These are phyloP conservation scores for Chymomyza fuscimana DNA, from an alignment of 2,888 invertebrate genomes.

Conservation along the genomic window DNA sequence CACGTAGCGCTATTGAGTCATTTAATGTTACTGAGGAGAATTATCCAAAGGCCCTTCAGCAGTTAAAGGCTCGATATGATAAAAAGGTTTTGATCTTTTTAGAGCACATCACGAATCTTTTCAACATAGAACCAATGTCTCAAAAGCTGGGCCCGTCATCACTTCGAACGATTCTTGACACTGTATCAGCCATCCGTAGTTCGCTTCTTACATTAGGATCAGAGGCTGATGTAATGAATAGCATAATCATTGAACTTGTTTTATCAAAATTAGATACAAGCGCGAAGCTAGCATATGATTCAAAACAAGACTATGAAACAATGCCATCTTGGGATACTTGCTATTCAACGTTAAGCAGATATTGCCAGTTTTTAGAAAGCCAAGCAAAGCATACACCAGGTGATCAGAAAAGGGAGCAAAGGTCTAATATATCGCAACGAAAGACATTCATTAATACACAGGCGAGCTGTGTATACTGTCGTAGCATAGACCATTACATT, in stretches of 20 bases:
- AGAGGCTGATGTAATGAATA: constrained; percentile 22
- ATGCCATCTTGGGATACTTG: background rate
- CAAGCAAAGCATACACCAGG: too few species aligned
- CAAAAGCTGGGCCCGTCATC: background rate
- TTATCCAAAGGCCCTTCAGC: constrained; percentile 18
- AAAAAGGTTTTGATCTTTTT: constrained; percentile 23
- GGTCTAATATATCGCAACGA: too few species aligned
- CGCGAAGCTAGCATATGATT: background rate
- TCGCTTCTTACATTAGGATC: constrained; percentile 13
- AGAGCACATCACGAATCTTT: constrained; percentile 24
- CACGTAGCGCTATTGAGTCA: constrained; percentile 12
- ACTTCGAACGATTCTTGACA: constrained; percentile 19
- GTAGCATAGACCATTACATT: background rate
- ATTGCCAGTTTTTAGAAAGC: too few species aligned
- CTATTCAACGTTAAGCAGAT: too few species aligned
- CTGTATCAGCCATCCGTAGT: constrained; percentile 6
- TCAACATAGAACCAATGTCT: constrained; percentile 6
- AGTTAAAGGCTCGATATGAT: constrained; percentile 18
- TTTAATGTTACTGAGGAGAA: constrained; percentile 19
- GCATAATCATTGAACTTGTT: constrained; percentile 16
- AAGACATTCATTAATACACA: background rate
- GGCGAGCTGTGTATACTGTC: background rate
- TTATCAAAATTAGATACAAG: constrained; percentile 20
- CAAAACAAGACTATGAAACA: constrained; percentile 16
- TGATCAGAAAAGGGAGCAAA: too few species aligned